Base-by-base conservation (phyloP, 2,888 invertebrate species). In the Yponomeuta cagnagella region DNA sequence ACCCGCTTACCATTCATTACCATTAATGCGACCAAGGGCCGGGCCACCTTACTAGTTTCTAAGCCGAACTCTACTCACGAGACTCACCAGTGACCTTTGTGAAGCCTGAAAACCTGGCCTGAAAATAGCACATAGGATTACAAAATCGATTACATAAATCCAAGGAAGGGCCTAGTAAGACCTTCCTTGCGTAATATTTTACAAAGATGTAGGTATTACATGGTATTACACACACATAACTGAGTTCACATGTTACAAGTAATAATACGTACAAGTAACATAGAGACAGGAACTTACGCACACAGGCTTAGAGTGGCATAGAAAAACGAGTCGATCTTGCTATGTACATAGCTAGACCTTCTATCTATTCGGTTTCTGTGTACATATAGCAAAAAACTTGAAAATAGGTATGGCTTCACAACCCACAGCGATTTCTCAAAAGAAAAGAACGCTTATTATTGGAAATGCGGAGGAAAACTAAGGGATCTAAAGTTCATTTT, bases 321-420 rank as follows among this genome's bases (percentile, higher is more conserved):
- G 89, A 89, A 89, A 88, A 90, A 88, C 89, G 86, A 37, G 86
- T 86, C 86, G 87, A 85, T 87, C 87, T 83, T 58, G 15, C 83
- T 79, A 82, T 68, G 82, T 82, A 82, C 86, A 71, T 72, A 73
- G 71, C 70, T 73, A 74, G 70, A 72, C 71, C 84, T 81, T 81
- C 81, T 84, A 84, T 82, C 83, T 82, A 82, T 83, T 63, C 9
- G 43, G 43, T 33, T 58, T 58, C 52, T 63, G n/a, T 48, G 70
- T 65, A 86, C 78, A 78, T 84, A 80, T 74, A 85, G 83, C 23
- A 85, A 88, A 90, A 91, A 90, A 90, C 89, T 90, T 90, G 87
- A 90, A 90, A 92, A 90, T 89, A 87, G 52, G 86, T 89, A 90
- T 77, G 88, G 87, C 87, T 87, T 88, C 89, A 79, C 80, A 87